Evolutionary conservation across 2,888 invertebrate species (phyloP).

Genomic region (Nomada lathburiana): DNA sequence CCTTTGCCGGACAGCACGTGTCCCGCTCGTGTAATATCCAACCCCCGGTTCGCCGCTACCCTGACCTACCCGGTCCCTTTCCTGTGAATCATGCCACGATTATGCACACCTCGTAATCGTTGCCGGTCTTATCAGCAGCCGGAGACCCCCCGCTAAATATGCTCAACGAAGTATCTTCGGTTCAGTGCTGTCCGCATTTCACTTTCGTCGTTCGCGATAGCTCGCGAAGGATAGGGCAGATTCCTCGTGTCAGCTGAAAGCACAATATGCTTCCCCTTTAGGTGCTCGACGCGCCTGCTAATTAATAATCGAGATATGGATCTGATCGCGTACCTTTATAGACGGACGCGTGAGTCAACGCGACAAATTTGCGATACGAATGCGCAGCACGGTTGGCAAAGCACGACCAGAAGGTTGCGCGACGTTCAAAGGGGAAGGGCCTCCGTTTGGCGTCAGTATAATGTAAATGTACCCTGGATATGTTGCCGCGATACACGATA

Average conservation of each 20-base stretch:
- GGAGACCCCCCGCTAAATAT: not conserved
- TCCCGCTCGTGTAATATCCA: slow-evolving; percentile 43
- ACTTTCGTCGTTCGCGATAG: not conserved
- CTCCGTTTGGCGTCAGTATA: slow-evolving; percentile 44
- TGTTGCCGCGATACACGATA: slow-evolving; percentile 56
- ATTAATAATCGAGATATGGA: slow-evolving; percentile 60
- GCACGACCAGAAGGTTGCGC: not conserved
- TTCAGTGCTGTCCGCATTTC: not conserved
- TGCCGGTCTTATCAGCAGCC: slow-evolving; percentile 2
- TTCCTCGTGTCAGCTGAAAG: not conserved
- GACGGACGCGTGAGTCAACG: slow-evolving; percentile 51
- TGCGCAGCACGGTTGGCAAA: not conserved
- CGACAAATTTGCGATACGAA: slow-evolving; percentile 36
- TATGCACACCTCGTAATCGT: slow-evolving; percentile 9
- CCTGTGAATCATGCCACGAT: slow-evolving; percentile 50
- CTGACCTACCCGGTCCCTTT: slow-evolving; percentile 24
- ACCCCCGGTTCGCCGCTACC: slow-evolving; percentile 14
- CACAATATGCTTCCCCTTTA: slow-evolving; percentile 24
- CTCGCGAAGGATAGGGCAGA: too few species aligned
- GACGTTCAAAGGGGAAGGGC: slow-evolving; percentile 17
- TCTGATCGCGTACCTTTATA: slow-evolving; percentile 27
- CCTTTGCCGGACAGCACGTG: slow-evolving; percentile 18
- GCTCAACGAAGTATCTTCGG: not conserved
- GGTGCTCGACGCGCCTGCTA: slow-evolving; percentile 22
- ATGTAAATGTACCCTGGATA: slow-evolving; percentile 62